These are phyloP conservation scores for Camponotus vicinus DNA, from an alignment of 1,140 invertebrate genomes.

Conservation along the genomic window DNA sequence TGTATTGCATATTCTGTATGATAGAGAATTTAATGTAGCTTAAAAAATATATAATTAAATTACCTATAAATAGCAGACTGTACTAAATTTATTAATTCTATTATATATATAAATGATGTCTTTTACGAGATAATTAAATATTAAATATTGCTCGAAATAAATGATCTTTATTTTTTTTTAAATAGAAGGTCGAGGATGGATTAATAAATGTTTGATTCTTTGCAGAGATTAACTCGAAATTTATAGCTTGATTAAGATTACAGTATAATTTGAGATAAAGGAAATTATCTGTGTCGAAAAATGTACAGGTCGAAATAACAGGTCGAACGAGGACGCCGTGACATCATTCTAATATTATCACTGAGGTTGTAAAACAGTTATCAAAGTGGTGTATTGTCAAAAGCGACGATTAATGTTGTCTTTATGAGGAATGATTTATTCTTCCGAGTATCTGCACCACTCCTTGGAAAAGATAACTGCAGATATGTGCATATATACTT, in stretches of 20 bases:
- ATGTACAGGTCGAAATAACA: neutral
- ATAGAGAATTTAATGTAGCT: neutral
- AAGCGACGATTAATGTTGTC: neutral
- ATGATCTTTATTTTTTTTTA: neutral
- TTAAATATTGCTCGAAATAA: neutral
- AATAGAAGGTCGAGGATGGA: neutral
- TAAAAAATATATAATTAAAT: neutral
- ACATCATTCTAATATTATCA: neutral
- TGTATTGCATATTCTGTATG: neutral
- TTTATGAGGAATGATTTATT: slow-evolving; percentile 8
- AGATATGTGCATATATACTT: neutral
- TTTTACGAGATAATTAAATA: neutral
- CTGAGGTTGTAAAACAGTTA: neutral
- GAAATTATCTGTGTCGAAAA: neutral
- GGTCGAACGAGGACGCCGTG: neutral
- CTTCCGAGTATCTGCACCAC: slow-evolving; percentile 24
- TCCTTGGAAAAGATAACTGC: slow-evolving; percentile 44
- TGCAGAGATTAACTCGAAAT: neutral
- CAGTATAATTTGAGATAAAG: neutral
- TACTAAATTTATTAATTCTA: neutral
- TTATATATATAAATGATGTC: neutral
- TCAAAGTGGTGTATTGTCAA: neutral
- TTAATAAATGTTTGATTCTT: neutral
- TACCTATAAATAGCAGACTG: neutral
- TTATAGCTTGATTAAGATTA: neutral